Base-by-base conservation (phyloP, 2,113 vertebrate species). In the Tiliqua scincoides region DNA sequence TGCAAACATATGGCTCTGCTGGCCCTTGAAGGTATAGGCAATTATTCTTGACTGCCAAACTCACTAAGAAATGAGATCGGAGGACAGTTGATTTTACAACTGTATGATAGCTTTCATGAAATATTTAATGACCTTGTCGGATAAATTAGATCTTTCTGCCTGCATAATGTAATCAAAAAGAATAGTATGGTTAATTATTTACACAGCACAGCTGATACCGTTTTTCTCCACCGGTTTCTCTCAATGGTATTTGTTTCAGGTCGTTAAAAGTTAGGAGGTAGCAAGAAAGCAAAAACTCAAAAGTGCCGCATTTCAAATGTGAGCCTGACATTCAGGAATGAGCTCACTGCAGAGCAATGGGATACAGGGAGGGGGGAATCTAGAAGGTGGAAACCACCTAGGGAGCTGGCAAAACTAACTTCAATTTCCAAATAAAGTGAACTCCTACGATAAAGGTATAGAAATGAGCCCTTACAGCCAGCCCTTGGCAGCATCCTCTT, bases 101-200 rank as follows among this genome's bases (percentile, higher is more conserved):
- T 82, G 86, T 83, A 86, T 35, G 18, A 91, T 35, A 93, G 84
- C 62, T 91, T 93, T 61, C 81, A 89, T 94, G 84, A 93, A 95
- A 92, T 93, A 91, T 93, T 95, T 93, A 93, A 82, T 84, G 90
- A 84, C 80, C 40, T 35, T 88, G 77, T 18, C 87, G 87, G 27
- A 90, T 91, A 95, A 89, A 94, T 94, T 91, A 92, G 83, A 92
- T 88, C 90, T 94, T 92, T 93, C 80, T 90, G 65, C 76, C 78
- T 91, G 88, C 76, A 86, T 92, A 91, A 91, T 77, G 87, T 61
- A 86, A 12, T 91, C 82, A 93, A 82, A 90, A 93, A 93, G 77
- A 88, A 87, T 81, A 72, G 54, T 86, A 83, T 94, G 0, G 1
- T 94, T 93, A 94, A 94, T 96, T 95, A 93, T 95, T 93, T 94